phyloP scores from a whole-genome alignment of 2,888 invertebrate species.

The Meganola albula region DNA sequence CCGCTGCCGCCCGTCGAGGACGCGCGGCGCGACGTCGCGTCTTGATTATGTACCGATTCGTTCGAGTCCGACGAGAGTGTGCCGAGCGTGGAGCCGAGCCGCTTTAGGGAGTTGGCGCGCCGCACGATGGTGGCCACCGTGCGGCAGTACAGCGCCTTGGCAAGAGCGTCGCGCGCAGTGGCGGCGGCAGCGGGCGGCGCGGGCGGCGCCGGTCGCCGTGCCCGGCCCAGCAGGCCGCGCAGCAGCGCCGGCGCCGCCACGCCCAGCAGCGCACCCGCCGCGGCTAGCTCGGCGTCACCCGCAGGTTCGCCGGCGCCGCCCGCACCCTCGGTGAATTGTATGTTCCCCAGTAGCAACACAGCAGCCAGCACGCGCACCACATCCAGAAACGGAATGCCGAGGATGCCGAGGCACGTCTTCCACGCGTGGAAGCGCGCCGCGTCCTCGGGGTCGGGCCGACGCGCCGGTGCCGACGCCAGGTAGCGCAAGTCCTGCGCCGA shows the following conservation, averaged over 20 bases:
- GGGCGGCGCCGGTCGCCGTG: constrained; percentile 77
- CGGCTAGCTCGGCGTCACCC: constrained; percentile 89
- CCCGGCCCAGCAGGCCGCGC: constrained; percentile 89
- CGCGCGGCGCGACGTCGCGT: constrained; percentile 90
- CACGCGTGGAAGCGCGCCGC: constrained; percentile 87
- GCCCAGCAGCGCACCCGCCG: constrained; percentile 87
- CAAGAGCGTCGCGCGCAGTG: constrained; percentile 91
- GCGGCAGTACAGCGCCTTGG: constrained; percentile 94
- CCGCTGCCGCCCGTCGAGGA: constrained; percentile 85
- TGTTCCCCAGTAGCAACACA: constrained; percentile 93
- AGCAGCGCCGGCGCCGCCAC: constrained; percentile 85
- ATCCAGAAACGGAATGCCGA: constrained; percentile 96
- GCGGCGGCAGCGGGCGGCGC: constrained; percentile 90
- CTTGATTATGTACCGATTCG: constrained; percentile 93
- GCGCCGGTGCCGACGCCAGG: constrained; percentile 82
- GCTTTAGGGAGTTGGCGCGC: constrained; percentile 93
- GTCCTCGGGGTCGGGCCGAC: constrained; percentile 70
- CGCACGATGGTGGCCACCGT: constrained; percentile 96
- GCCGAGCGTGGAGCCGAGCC: constrained; percentile 88
- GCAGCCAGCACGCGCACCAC: constrained; percentile 94
- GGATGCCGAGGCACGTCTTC: constrained; percentile 92
- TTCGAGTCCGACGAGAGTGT: constrained; percentile 94
- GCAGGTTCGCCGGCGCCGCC: constrained; percentile 86
- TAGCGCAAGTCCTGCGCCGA: constrained; percentile 89
- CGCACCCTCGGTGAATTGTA: constrained; percentile 90